These are phyloP conservation scores for Phalacrocorax aristotelis DNA, from an alignment of 2,113 vertebrate species.

Conservation along the genomic window DNA sequence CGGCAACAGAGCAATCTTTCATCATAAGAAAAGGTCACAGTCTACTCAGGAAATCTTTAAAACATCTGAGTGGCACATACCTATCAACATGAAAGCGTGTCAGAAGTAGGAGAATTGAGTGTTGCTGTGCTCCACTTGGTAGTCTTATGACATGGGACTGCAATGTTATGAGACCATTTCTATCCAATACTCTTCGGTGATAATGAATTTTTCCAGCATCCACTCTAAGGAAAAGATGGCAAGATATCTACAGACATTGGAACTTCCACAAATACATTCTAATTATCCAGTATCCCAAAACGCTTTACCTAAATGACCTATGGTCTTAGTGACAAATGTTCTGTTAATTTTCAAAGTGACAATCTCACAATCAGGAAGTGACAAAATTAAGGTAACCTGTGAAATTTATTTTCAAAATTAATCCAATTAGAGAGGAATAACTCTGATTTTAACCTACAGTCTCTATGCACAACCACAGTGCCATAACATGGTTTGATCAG, in stretches of 20 bases:
- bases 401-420: background rate
- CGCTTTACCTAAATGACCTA: background rate
- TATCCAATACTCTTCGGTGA: slow-evolving; percentile 85
- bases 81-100: slow-evolving; percentile 92
- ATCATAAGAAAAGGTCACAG: background rate
- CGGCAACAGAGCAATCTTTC: background rate
- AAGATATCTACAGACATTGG: background rate
- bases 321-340: accelerated
- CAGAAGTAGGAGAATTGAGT: slow-evolving; percentile 91
- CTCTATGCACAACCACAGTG: background rate
- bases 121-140: slow-evolving; percentile 82
- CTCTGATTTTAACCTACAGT: background rate
- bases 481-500: background rate
- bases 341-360: background rate
- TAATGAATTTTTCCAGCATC: slow-evolving; percentile 96
- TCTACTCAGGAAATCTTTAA: background rate
- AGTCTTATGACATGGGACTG: slow-evolving; percentile 85
- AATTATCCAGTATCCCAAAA: background rate
- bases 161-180: slow-evolving; percentile 86
- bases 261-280: background rate
- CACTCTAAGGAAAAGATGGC: slow-evolving; percentile 71
- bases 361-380: background rate
- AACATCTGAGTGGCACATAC: slow-evolving; percentile 58
- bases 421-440: background rate
- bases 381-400: background rate